Evolutionary conservation across 2,888 invertebrate genomes (phyloP).

Genomic region (Lepidonotus clava): DNA sequence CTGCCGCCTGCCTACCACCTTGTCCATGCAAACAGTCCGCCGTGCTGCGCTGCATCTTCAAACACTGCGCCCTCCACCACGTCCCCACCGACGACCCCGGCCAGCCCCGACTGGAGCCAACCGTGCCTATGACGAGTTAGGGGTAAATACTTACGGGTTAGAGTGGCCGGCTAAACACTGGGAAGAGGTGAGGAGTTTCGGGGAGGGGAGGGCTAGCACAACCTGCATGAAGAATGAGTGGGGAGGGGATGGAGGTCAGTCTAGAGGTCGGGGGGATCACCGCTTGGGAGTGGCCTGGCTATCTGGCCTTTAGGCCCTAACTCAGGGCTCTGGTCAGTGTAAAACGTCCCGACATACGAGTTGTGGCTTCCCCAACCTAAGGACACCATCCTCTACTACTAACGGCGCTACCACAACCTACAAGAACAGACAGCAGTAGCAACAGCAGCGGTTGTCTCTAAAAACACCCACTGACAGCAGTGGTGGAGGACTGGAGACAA

Average conservation of each 20-base stretch:
- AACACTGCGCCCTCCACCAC: not conserved
- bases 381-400: too few species aligned
- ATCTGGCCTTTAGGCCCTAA: not conserved
- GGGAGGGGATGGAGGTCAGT: not conserved
- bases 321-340: constrained; percentile 1
- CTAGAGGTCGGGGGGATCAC: not conserved
- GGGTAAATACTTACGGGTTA: constrained; percentile 1
- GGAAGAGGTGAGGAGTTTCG: too few species aligned
- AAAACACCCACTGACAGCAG: too few species aligned
- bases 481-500: too few species aligned
- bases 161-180: not conserved
- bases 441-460: too few species aligned
- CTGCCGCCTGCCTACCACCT: not conserved
- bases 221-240: not conserved
- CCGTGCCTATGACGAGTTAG: not conserved
- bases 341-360: not conserved
- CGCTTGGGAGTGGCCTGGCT: not conserved
- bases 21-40: constrained; percentile 24
- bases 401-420: too few species aligned
- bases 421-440: too few species aligned
- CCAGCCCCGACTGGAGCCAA: not conserved
- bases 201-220: not conserved
- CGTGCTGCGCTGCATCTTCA: constrained; percentile 5
- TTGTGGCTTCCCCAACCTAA: too few species aligned
- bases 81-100: not conserved